phyloP scores from a whole-genome alignment of 2,797 vertebrate species.

The Lates japonicus region DNA sequence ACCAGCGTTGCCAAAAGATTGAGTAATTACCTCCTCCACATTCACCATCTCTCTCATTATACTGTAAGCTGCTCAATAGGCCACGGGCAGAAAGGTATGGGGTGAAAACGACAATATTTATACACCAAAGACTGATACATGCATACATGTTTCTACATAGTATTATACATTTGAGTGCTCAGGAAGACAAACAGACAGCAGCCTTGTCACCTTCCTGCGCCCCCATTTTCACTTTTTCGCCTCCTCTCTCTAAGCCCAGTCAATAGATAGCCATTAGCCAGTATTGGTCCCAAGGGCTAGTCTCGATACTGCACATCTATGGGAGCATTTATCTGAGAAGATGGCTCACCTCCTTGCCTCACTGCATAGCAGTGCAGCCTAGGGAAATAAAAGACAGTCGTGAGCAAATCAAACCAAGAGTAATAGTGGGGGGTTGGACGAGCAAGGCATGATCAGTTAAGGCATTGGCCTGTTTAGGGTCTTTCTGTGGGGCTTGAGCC shows the following conservation, averaged over 20 bases:
- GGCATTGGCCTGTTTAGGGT: constrained; percentile 48
- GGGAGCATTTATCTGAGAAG: constrained; percentile 74
- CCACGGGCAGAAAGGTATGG: constrained; percentile 25
- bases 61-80: constrained; percentile 74
- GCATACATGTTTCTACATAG: constrained; percentile 27
- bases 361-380: constrained; percentile 66
- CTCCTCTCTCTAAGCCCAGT: constrained; percentile 70
- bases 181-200: constrained; percentile 41
- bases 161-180: constrained; percentile 16
- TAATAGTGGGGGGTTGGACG: no score
- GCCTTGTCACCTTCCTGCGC: constrained; percentile 42
- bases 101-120: background rate
- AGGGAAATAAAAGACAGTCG: constrained; percentile 78
- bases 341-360: constrained; percentile 73
- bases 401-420: no score
- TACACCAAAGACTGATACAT: constrained; percentile 33
- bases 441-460: no score
- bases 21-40: constrained; percentile 84
- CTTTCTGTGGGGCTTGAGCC: constrained; percentile 36
- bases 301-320: constrained; percentile 67
- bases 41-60: constrained; percentile 81
- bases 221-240: constrained; percentile 30
- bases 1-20: no score
- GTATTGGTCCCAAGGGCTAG: constrained; percentile 68
- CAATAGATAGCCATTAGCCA: constrained; percentile 76